A percentile compares a stretch with the other conserved stretches of the same genome.
Conservation (phyloP, 2,888 invertebrate species). For the Idaea aversata region DNA sequence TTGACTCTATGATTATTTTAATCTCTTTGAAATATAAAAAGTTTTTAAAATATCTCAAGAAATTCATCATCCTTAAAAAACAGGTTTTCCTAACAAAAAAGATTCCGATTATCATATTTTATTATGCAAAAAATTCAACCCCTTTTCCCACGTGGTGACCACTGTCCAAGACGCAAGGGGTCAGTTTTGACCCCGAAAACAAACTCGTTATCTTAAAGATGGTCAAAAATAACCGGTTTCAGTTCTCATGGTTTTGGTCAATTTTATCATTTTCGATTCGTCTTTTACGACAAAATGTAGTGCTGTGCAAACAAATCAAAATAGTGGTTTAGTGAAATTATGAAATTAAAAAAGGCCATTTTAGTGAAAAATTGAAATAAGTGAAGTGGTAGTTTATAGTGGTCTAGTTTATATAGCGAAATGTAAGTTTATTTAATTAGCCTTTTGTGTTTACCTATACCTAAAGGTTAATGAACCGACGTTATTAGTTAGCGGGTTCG, state of each 20-base stretch:
- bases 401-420: too few species aligned
- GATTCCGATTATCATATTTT: not conserved
- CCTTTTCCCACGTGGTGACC: constrained; percentile 51
- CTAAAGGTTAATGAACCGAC: too few species aligned
- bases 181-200: constrained; percentile 33
- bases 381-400: too few species aligned
- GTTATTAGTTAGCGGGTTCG: too few species aligned
- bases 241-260: constrained; percentile 41
- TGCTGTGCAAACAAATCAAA: not conserved
- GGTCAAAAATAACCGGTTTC: constrained; percentile 36
- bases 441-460: too few species aligned
- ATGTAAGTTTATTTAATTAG: too few species aligned
- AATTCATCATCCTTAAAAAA: not conserved
- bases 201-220: not conserved
- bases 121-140: constrained; percentile 14
- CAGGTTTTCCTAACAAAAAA: not conserved
- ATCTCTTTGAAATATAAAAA: too few species aligned
- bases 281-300: constrained; percentile 14
- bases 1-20: too few species aligned
- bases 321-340: too few species aligned
- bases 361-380: too few species aligned
- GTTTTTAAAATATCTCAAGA: not conserved
- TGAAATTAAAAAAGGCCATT: too few species aligned
- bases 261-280: constrained; percentile 34
- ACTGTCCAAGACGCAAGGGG: constrained; percentile 42